phyloP scores from a whole-genome alignment of 1,140 invertebrate genomes.

The Ceratina australensis region DNA sequence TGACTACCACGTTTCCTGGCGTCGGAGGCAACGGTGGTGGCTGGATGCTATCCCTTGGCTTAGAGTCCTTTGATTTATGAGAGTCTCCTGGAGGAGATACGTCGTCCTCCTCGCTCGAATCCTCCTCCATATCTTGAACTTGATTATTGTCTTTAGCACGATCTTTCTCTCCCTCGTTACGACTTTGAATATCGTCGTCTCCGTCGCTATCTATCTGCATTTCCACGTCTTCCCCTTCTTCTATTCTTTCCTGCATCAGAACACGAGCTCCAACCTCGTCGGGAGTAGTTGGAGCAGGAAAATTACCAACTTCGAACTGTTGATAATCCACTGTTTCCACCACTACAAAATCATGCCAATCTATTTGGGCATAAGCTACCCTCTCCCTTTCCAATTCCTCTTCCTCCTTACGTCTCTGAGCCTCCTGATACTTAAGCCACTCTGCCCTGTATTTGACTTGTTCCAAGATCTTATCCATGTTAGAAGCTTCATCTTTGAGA shows the following conservation, averaged over 20 bases:
- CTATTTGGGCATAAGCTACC: slow-evolving; percentile 98
- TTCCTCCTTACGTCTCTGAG: slow-evolving; percentile 94
- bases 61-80: slow-evolving; percentile 77
- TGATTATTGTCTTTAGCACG: slow-evolving; percentile 84
- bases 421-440: slow-evolving; percentile 97
- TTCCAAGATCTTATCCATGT: slow-evolving; percentile 89
- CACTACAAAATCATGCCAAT: slow-evolving; percentile 99
- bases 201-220: slow-evolving; percentile 89
- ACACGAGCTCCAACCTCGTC: slow-evolving; percentile 97
- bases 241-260: slow-evolving; percentile 88
- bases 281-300: slow-evolving; percentile 97
- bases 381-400: slow-evolving; percentile 96
- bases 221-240: slow-evolving; percentile 85
- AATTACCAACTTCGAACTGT: slow-evolving; percentile 96
- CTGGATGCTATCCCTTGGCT: slow-evolving; percentile 78
- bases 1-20: slow-evolving; percentile 96
- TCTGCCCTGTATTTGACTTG: slow-evolving; percentile 97
- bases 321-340: slow-evolving; percentile 99
- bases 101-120: slow-evolving; percentile 88
- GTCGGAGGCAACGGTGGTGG: slow-evolving; percentile 90
- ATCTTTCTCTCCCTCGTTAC: slow-evolving; percentile 82
- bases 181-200: slow-evolving; percentile 86
- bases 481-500: slow-evolving; percentile 88
- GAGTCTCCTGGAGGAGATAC: slow-evolving; percentile 73
- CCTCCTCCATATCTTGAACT: slow-evolving; percentile 95